Percentiles rank a stretch among this genome's conserved stretches.
Evolutionary conservation across 2,888 invertebrate species (phyloP).

Genomic region (Xestoiulus laeticollis): DNA sequence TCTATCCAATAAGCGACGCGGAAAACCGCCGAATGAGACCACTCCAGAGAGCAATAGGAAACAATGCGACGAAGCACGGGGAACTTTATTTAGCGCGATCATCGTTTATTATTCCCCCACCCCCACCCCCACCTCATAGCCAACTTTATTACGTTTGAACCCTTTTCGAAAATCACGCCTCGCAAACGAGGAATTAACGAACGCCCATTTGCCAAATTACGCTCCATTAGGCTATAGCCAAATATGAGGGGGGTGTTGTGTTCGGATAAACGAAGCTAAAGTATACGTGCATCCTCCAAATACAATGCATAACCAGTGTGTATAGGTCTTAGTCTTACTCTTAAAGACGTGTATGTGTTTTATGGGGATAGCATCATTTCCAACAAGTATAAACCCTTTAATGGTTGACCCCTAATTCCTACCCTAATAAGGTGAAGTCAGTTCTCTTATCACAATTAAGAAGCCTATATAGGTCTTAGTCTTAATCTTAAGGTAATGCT

Average conservation of each 20-base stretch:
- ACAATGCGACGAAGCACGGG: not conserved
- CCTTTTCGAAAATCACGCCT: not conserved
- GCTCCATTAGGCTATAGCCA: not conserved
- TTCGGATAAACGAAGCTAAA: not conserved
- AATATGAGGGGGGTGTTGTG: not conserved
- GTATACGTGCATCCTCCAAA: too few species aligned
- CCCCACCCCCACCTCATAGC: not conserved
- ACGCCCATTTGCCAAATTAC: not conserved
- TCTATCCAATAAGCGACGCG: slow-evolving; percentile 17
- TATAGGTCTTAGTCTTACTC: too few species aligned
- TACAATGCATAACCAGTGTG: too few species aligned
- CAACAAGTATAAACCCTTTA: too few species aligned
- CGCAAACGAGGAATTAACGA: slow-evolving; percentile 18
- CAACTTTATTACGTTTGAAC: slow-evolving; percentile 6
- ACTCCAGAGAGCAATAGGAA: not conserved
- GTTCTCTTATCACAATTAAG: too few species aligned
- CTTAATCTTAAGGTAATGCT: too few species aligned
- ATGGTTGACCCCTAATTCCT: too few species aligned
- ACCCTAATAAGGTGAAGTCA: too few species aligned
- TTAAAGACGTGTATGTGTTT: too few species aligned
- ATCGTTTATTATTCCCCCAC: not conserved
- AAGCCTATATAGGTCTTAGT: too few species aligned
- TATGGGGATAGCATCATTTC: too few species aligned
- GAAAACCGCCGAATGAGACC: not conserved
- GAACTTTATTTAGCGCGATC: not conserved